phyloP scores from a whole-genome alignment of 2,113 vertebrate genomes.

The Grus americana region DNA sequence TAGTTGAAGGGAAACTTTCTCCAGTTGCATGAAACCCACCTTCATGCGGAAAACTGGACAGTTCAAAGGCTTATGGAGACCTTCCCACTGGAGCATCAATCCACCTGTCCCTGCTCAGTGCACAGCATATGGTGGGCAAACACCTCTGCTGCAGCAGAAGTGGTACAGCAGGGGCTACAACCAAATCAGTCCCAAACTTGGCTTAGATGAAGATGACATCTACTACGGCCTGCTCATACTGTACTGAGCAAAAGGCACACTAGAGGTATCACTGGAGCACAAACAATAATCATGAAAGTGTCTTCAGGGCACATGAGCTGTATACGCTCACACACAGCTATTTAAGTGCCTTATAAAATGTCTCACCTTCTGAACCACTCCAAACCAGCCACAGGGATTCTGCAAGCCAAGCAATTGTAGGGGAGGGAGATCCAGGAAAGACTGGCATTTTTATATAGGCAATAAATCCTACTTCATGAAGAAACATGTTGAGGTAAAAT shows the following conservation, averaged over 20 bases:
- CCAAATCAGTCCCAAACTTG: not conserved
- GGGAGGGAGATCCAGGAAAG: conserved; percentile 29
- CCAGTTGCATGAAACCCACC: not conserved
- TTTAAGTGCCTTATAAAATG: not conserved
- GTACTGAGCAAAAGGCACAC: not conserved
- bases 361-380: conserved; percentile 52
- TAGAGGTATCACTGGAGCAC: not conserved
- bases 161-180: not conserved
- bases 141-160: not conserved
- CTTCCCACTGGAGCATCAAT: not conserved
- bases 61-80: not conserved
- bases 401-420: conserved; percentile 56
- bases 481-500: conserved; percentile 61
- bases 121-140: not conserved
- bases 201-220: not conserved
- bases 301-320: conserved; percentile 27
- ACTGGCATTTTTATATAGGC: conserved; percentile 49
- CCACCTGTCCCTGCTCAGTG: not conserved
- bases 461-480: conserved; percentile 69
- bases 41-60: not conserved
- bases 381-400: not conserved
- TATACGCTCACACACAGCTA: not conserved
- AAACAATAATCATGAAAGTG: not conserved
- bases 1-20: not conserved
- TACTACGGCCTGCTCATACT: not conserved